Conservation (phyloP, 2,888 invertebrate genomes). For the Endomychus coccineus region DNA sequence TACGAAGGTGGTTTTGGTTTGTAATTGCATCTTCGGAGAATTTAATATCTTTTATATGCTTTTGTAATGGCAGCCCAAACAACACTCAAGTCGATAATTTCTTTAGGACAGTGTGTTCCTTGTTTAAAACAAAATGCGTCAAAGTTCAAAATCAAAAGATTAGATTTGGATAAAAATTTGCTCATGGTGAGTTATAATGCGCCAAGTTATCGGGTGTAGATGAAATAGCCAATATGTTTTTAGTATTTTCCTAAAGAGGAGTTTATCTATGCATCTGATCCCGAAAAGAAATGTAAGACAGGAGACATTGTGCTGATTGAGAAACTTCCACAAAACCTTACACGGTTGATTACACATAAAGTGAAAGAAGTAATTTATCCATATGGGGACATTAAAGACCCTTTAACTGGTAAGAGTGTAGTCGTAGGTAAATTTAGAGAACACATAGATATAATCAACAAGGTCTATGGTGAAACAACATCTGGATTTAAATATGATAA, state of each 20-base stretch:
- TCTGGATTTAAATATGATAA: constrained; percentile 67
- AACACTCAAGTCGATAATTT: too few species aligned
- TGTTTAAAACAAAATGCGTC: constrained; percentile 69
- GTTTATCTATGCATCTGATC: constrained; percentile 71
- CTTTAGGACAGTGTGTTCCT: constrained; percentile 71
- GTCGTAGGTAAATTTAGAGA: constrained; percentile 68
- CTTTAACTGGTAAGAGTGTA: constrained; percentile 73
- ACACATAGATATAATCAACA: constrained; percentile 57
- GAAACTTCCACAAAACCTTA: constrained; percentile 62
- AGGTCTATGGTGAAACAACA: constrained; percentile 62
- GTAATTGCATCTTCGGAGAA: too few species aligned
- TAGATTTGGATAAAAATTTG: constrained; percentile 68
- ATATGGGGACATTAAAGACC: constrained; percentile 79
- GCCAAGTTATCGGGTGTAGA: constrained; percentile 14
- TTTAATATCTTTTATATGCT: too few species aligned
- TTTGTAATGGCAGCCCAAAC: too few species aligned
- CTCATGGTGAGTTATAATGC: constrained; percentile 59
- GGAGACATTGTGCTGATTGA: constrained; percentile 79
- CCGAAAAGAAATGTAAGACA: constrained; percentile 65
- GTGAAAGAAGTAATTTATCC: constrained; percentile 74
- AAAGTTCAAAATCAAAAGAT: constrained; percentile 67
- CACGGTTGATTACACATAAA: constrained; percentile 70
- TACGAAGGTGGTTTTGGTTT: too few species aligned
- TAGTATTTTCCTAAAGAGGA: constrained; percentile 74
- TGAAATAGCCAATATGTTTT: too few species aligned